Base-by-base conservation (phyloP, 1,140 invertebrate genomes). In the Macrotrachela quadricornifera region DNA sequence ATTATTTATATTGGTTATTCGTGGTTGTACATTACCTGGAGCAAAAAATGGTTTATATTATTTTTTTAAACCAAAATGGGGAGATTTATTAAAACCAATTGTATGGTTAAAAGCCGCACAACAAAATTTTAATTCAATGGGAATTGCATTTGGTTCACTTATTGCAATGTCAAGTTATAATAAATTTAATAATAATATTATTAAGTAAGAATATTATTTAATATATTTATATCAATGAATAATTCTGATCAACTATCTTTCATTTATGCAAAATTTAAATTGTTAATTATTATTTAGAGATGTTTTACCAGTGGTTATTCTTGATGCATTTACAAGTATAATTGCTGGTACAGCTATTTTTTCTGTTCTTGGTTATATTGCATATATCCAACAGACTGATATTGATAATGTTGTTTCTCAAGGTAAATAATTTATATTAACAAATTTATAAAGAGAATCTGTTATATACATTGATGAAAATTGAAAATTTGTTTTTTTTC, bases 101-200 rank as follows among this genome's bases (percentile, higher is more conserved):
- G 80, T 85, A 1, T 88, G 85, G 85, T 80, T 90, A 16, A 83
- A 86, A 69, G 85, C 85, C 10, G 81, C 83, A 13, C 82, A 83
- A 16, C 85, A 90, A 72, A 86, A 83, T 56, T 87, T 91, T 68
- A 87, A 88, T 52, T 87, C 85, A 0, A 79, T 90, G 53, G 85
- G 85, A 41, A 83, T 88, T 49, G 82, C 83, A 0, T 88, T 88
- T 62, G 86, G 86, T 17, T 85, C 83, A 4, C 83, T 90, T 74
- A 86, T 90, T 61, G 84, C 83, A 57, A 88, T 90, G 68, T 82
- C 85, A 18, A 87, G 83, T 62, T 90, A 90, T 71, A 69, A 71
- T 60, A 58, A 50, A 46, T 18, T 39, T n/a, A 41, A 18, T 36
- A 52, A 51, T 15, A 56, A 46, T 45, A 42, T 50, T 42, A 17